A percentile compares a stretch with the other conserved stretches of the same genome.
Evolutionary conservation across 2,888 invertebrate species (phyloP).

Genomic region (Tinea semifulvella): DNA sequence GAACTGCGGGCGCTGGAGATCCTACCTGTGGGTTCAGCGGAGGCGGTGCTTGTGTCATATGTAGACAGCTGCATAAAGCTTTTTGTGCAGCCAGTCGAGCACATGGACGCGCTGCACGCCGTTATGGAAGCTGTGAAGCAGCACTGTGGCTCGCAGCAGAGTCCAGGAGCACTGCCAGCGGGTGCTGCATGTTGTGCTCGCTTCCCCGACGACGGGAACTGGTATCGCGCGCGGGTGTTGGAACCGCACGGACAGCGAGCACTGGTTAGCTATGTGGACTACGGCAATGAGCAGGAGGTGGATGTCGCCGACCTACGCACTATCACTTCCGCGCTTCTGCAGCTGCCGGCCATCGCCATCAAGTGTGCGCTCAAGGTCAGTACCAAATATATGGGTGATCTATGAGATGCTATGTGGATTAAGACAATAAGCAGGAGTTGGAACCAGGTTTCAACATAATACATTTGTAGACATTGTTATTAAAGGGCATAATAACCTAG

Average conservation of each 20-base stretch:
- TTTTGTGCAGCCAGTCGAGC: slow-evolving; percentile 74
- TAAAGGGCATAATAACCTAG: no score
- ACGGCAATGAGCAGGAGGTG: slow-evolving; percentile 91
- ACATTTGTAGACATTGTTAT: no score
- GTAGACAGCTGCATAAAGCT: slow-evolving; percentile 77
- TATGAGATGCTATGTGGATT: no score
- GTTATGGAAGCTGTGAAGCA: slow-evolving; percentile 74
- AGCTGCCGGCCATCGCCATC: slow-evolving; percentile 77
- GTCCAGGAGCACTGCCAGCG: slow-evolving; percentile 55
- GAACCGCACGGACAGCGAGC: slow-evolving; percentile 67
- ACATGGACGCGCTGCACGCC: slow-evolving; percentile 66
- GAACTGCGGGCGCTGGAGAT: slow-evolving; percentile 49
- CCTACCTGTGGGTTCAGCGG: slow-evolving; percentile 39
- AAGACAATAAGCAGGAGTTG: no score
- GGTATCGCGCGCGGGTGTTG: slow-evolving; percentile 89
- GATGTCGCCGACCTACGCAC: slow-evolving; percentile 65
- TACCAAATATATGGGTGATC: slow-evolving; percentile 7
- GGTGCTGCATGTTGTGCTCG: slow-evolving; percentile 81
- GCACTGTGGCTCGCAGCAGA: slow-evolving; percentile 62
- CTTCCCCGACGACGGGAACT: slow-evolving; percentile 81
- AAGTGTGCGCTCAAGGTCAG: slow-evolving; percentile 76
- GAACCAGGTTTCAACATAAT: no score
- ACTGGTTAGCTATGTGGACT: slow-evolving; percentile 89
- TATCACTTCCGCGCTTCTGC: slow-evolving; percentile 71
- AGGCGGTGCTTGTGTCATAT: slow-evolving; percentile 69